These are phyloP conservation scores for Scolopax rusticola DNA, from an alignment of 2,797 vertebrate species.

Conservation along the genomic window DNA sequence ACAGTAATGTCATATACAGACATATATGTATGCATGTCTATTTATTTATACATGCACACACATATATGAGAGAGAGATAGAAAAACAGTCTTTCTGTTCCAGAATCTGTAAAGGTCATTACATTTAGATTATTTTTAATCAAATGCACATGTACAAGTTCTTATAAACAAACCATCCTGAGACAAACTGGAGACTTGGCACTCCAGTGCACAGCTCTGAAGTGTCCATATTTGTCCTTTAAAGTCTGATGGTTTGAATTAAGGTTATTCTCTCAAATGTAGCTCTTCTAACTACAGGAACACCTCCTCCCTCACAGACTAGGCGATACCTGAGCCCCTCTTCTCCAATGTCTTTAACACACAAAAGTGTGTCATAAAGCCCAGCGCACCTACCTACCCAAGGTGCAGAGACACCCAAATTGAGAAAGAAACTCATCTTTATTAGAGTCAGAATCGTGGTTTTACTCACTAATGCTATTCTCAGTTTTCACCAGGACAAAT, in stretches of 20 bases:
- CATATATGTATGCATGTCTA: neutral
- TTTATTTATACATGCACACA: neutral
- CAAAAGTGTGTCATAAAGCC: neutral
- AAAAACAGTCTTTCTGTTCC: neutral
- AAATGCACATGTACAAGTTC: constrained; percentile 19
- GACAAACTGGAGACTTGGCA: constrained; percentile 10
- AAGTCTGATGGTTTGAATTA: neutral
- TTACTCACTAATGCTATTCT: neutral
- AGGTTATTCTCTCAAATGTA: neutral
- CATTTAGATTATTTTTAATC: constrained; percentile 33
- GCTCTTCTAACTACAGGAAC: neutral
- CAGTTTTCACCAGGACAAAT: neutral
- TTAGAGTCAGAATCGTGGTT: neutral
- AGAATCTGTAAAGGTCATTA: constrained; percentile 21
- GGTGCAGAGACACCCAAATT: neutral
- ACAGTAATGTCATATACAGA: neutral
- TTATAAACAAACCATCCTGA: constrained; percentile 12
- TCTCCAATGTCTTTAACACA: neutral
- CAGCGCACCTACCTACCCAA: neutral
- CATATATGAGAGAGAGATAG: neutral
- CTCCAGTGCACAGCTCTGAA: neutral
- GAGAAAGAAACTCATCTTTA: neutral
- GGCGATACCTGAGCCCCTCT: neutral
- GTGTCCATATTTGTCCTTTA: neutral
- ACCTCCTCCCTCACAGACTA: neutral